phyloP scores from a whole-genome alignment of 2,888 invertebrate species.

The Limenitis arthemis region DNA sequence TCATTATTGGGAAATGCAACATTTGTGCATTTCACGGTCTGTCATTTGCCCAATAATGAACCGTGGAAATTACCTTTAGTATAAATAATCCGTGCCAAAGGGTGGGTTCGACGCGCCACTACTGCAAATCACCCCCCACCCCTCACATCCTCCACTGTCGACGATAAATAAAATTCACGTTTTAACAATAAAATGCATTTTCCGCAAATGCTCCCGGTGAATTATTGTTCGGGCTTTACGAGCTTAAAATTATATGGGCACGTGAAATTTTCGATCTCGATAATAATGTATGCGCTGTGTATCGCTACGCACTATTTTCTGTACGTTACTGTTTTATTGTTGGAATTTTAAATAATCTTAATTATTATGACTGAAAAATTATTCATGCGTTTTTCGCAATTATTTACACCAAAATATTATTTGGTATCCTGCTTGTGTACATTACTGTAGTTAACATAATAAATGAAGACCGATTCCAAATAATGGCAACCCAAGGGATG shows the following conservation, averaged over 20 bases:
- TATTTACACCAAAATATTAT: background rate
- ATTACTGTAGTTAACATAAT: background rate
- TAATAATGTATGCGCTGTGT: conserved; percentile 57
- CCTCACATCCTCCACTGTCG: conserved; percentile 49
- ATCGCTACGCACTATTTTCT: conserved; percentile 55
- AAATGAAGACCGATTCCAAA: background rate
- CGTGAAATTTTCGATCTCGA: conserved; percentile 71
- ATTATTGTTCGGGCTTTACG: conserved; percentile 69
- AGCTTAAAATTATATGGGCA: conserved; percentile 72
- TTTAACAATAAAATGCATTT: conserved; percentile 73
- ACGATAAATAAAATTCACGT: conserved; percentile 72
- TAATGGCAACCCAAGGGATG: conserved; percentile 4
- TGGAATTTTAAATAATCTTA: conserved; percentile 28
- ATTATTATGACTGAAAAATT: conserved; percentile 19
- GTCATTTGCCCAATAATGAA: conserved; percentile 67
- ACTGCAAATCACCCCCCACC: conserved; percentile 63
- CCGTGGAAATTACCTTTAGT: conserved; percentile 68
- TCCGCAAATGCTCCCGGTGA: conserved; percentile 71
- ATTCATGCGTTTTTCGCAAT: conserved; percentile 16
- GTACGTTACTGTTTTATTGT: conserved; percentile 33
- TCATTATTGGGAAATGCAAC: conserved; percentile 69
- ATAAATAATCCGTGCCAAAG: conserved; percentile 69
- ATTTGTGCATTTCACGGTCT: conserved; percentile 61
- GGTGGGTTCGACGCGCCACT: conserved; percentile 65
- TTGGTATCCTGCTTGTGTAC: too few species aligned